Evolutionary conservation across 2,888 invertebrate species (phyloP), one percentile per base, ranked within the genome.

Genomic region (Embidobia sp.): DNA sequence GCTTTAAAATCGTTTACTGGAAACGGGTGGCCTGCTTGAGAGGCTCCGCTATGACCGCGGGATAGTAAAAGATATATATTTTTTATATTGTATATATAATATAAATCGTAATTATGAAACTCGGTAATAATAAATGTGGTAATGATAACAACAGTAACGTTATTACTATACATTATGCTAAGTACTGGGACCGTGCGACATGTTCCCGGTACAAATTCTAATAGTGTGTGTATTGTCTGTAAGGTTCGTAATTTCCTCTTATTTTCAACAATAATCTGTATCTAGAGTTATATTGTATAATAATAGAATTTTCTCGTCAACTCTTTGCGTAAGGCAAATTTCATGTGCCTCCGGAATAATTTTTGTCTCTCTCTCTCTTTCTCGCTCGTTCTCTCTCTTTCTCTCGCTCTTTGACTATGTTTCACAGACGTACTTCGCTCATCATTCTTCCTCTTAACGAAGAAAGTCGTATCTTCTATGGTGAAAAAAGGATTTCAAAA

Each of bases 201-300:
- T 18, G 27, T 63, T 40, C 72, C 67, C 69, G 51, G 78, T 79
- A 81, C 80, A 80, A 82, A 80, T 80, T 82, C 80, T 81, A 81
- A 81, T 81, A 82, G 80, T 81, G 77, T 80, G 81, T 81, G 81
- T 83, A 83, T 83, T 83, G 82, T 83, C 81, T 81, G 81, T 74
- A 83, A 80, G 79, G 77, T 81, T 83, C 81, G 79, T 80, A 81
- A 79, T 78, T 79, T 77, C 73, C 66, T 79, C 77, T 79, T 75
- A 80, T 74, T 75, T 79, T 78, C 79, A 82, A 82, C 81, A 82
- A 80, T 80, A 79, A 79, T 82, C 80, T 79, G 78, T 69, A 78
- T 82, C 78, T 80, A 81, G 73, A 80, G 80, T 80, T 76, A 78
- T 80, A 82, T 78, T 69, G 78, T 81, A 81, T 78, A 81, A 80